Percentiles rank a stretch among this genome's conserved stretches.
Conservation (phyloP, 2,888 invertebrate species). For the Kuschelorhynchus macadamiae region DNA sequence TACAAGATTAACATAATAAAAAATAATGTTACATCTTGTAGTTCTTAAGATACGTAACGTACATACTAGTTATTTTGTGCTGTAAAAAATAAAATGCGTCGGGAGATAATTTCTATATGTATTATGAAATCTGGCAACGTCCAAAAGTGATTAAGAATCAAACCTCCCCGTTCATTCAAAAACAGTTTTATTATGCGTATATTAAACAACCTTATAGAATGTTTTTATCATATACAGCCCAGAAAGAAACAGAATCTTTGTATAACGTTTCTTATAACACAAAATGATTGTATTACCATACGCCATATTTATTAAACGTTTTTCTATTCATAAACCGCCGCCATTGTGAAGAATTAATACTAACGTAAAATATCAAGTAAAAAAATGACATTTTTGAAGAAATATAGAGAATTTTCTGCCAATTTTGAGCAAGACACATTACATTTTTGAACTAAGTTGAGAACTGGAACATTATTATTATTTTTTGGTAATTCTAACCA, state of each 20-base stretch:
- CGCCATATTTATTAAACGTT: conserved; percentile 11
- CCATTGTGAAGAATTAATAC: not conserved
- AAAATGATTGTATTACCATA: conserved; percentile 10
- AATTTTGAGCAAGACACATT: not conserved
- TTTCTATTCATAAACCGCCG: not conserved
- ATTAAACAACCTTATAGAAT: conserved; percentile 17
- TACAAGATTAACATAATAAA: too few relatives aligned
- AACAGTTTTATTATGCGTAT: conserved; percentile 8
- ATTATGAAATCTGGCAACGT: conserved; percentile 1
- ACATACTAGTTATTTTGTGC: too few relatives aligned
- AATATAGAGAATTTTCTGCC: not conserved
- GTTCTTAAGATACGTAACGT: too few relatives aligned
- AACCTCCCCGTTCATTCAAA: conserved; percentile 8
- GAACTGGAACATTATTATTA: not conserved
- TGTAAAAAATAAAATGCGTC: conserved; percentile 8
- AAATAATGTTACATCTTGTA: too few relatives aligned
- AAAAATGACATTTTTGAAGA: not conserved
- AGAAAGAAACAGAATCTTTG: not conserved
- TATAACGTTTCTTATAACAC: conserved; percentile 9
- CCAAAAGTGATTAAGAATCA: conserved; percentile 15
- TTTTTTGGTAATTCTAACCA: conserved; percentile 4
- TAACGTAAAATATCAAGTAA: conserved; percentile 1
- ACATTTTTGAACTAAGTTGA: conserved; percentile 4
- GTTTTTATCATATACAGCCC: conserved; percentile 9
- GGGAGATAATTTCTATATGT: conserved; percentile 1